Conservation (phyloP, 2,888 invertebrate species). For the Dorcus hopei region DNA sequence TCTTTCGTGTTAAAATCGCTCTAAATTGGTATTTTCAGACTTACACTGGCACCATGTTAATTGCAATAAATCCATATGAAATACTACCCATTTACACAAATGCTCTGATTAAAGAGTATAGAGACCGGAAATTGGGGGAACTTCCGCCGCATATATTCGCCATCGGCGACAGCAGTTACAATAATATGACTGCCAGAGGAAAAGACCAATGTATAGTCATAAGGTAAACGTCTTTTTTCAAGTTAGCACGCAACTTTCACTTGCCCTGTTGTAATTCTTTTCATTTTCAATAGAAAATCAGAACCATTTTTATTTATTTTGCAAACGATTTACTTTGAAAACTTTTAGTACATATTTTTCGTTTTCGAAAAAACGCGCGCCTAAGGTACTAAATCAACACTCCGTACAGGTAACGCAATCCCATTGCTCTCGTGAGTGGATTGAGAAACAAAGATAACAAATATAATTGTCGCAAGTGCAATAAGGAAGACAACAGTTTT, state of each 20-base stretch:
- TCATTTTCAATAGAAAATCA: too few species aligned
- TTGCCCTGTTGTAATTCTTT: background rate
- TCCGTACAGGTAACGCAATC: too few species aligned
- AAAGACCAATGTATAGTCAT: conserved; percentile 93
- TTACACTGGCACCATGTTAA: conserved; percentile 90
- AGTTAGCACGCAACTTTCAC: background rate
- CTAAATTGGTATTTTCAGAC: conserved; percentile 62
- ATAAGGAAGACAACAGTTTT: too few species aligned
- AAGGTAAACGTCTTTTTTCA: conserved; percentile 55
- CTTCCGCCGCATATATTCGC: conserved; percentile 94
- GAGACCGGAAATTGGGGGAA: conserved; percentile 78
- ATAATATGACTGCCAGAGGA: conserved; percentile 69
- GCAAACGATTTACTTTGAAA: too few species aligned
- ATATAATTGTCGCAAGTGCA: too few species aligned
- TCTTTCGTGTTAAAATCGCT: background rate
- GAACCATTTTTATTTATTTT: too few species aligned
- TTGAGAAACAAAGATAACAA: too few species aligned
- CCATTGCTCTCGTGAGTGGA: too few species aligned
- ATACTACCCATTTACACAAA: conserved; percentile 91
- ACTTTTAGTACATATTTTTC: too few species aligned
- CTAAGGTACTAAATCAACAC: too few species aligned
- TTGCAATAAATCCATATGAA: conserved; percentile 94
- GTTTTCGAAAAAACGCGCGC: too few species aligned
- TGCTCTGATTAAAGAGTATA: conserved; percentile 81
- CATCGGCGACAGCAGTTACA: conserved; percentile 88